Conservation (phyloP, 2,113 vertebrate species). For the Clupea harengus region DNA sequence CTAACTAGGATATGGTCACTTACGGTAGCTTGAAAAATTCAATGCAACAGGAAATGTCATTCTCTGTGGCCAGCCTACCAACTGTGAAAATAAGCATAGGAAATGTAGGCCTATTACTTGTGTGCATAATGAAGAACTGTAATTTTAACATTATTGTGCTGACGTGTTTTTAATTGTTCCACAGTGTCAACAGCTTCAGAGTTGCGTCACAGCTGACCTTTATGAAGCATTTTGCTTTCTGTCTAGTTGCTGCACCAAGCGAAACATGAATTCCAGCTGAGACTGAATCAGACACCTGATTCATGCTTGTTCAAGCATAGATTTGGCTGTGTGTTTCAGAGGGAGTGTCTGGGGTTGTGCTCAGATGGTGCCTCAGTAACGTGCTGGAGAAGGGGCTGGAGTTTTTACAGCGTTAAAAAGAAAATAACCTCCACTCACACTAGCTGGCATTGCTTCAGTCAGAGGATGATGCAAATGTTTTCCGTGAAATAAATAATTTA, state of each 20-base stretch:
- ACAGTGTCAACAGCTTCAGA: background rate
- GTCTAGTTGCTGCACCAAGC: background rate
- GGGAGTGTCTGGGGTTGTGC: background rate
- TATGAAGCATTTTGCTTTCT: background rate
- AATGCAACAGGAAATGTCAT: background rate
- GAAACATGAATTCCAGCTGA: background rate
- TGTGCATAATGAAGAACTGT: background rate
- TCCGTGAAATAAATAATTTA: background rate
- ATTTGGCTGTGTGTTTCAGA: background rate
- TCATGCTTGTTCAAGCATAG: background rate
- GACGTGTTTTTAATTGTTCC: constrained; percentile 1
- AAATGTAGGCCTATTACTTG: background rate
- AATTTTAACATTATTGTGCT: background rate
- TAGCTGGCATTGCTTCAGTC: background rate
- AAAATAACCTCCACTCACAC: background rate
- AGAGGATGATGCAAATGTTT: background rate
- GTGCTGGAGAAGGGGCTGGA: background rate
- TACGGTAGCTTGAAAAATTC: background rate
- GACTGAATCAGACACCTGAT: background rate
- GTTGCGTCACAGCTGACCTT: background rate
- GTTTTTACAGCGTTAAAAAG: background rate
- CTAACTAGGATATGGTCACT: background rate
- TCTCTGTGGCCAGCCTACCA: background rate
- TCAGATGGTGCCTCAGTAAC: background rate
- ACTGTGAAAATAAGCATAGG: background rate